These are phyloP conservation scores for Ectropis grisescens DNA, from an alignment of 1,140 invertebrate genomes.

Conservation along the genomic window DNA sequence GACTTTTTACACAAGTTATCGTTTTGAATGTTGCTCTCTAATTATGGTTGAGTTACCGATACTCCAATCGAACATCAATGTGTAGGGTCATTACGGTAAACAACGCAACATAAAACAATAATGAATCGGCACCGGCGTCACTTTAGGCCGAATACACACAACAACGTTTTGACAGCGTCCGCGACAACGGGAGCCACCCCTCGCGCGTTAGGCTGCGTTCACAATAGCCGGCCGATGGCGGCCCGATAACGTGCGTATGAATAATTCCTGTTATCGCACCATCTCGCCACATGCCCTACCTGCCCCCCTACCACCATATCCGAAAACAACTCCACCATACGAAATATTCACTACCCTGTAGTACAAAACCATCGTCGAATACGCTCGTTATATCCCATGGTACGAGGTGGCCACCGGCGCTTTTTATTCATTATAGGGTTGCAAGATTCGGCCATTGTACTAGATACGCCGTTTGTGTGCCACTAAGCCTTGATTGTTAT, in stretches of 20 bases:
- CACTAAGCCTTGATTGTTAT: conserved; percentile 45
- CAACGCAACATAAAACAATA: conserved; percentile 40
- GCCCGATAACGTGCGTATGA: conserved; percentile 60
- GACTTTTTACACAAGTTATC: too few species aligned
- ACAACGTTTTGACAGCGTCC: conserved; percentile 52
- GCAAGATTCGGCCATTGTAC: conserved; percentile 50
- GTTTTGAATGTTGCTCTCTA: too few species aligned
- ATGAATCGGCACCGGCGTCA: conserved; percentile 37
- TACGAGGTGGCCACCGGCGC: conserved; percentile 31
- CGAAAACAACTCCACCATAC: conserved; percentile 14
- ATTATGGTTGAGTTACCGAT: too few species aligned
- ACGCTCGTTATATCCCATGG: conserved; percentile 12
- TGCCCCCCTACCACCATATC: conserved; percentile 49
- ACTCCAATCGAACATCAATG: conserved; percentile 5
- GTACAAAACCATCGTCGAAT: not conserved
- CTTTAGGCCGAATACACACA: conserved; percentile 45
- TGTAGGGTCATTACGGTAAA: conserved; percentile 15
- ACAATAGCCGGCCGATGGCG: conserved; percentile 57
- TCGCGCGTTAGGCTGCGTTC: conserved; percentile 36
- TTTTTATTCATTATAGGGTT: conserved; percentile 59
- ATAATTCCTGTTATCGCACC: conserved; percentile 64
- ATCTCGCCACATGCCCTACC: conserved; percentile 67
- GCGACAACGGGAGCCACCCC: conserved; percentile 52
- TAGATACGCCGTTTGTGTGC: conserved; percentile 38
- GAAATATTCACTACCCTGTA: not conserved